These are phyloP conservation scores for Latrodectus hesperus DNA, from an alignment of 2,888 invertebrate genomes.

Conservation along the genomic window DNA sequence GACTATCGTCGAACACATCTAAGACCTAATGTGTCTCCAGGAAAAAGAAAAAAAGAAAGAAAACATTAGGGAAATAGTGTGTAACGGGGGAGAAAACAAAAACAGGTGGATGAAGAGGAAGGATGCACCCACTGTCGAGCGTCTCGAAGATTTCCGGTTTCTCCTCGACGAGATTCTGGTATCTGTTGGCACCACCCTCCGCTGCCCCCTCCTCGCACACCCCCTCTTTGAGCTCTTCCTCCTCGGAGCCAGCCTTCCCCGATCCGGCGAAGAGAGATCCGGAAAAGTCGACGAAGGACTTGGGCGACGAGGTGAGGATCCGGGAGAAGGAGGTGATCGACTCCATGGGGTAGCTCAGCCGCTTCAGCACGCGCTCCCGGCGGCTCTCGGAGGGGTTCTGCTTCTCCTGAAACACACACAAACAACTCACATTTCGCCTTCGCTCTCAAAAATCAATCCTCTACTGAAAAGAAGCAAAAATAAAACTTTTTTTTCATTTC, in stretches of 20 bases:
- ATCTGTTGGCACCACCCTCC: constrained; percentile 83
- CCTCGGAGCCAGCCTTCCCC: constrained; percentile 72
- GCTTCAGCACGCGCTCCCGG: constrained; percentile 79
- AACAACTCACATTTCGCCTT: neutral
- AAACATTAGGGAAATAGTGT: no score
- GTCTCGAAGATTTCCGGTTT: constrained; percentile 76
- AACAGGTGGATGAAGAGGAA: constrained; percentile 71
- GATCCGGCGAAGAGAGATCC: constrained; percentile 92
- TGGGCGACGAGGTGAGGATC: constrained; percentile 88
- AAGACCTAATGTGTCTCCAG: no score
- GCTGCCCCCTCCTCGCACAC: constrained; percentile 28
- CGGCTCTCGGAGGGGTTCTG: constrained; percentile 49
- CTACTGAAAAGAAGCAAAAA: no score
- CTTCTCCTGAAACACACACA: constrained; percentile 19
- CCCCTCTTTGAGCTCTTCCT: constrained; percentile 38
- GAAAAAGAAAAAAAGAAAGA: no score
- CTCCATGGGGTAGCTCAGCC: constrained; percentile 89
- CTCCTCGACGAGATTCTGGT: constrained; percentile 93
- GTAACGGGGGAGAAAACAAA: neutral
- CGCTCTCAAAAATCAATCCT: no score
- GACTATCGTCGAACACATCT: no score
- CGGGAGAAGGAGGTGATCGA: constrained; percentile 81
- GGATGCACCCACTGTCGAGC: constrained; percentile 66
- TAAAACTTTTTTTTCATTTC: no score
- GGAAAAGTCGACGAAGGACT: constrained; percentile 96